Evolutionary conservation across 2,113 vertebrate species (phyloP), one percentile per base, ranked within the genome.

Genomic region (Pseudorhombus dupliciocellatus): DNA sequence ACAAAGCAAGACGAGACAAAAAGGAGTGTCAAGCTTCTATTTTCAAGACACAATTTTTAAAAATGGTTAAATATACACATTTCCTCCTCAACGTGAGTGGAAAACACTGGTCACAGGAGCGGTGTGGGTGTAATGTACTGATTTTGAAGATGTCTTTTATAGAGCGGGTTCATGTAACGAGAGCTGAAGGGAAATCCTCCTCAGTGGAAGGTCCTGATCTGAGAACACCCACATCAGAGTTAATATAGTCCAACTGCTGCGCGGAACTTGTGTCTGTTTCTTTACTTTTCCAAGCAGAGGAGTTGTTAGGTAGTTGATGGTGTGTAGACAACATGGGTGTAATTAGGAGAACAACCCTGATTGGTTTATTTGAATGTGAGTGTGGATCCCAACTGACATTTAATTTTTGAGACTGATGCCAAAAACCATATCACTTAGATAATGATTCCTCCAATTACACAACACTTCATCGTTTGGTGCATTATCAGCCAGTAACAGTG

Each of bases 61-160:
- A 58, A 64, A 66, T 83, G 48, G 60, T 55, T 67, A 75, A 78
- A 84, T 73, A 66, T 54, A 83, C 44, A 62, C 40, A 75, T 73
- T 84, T 76, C 31, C 60, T 16, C 76, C 61, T 84, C 72, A 71
- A n/a, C 25, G 37, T 73, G 71, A 75, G 55, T 28, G 31, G 65
- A 70, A 80, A 76, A 75, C 44, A 48, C 28, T 60, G 48, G 61
- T 61, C 40, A n/a, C n/a, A 70, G 61, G 34, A 37, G 34, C 34
- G 12, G 42, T 50, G 80, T 68, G 67, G 79, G 76, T 21, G 53
- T 44, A 61, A 62, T 64, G 80, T 40, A 52, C 14, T 37, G 58
- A 40, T 9, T 26, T 53, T 48, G 44, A 66, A 69, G 62, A 44
- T 57, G 70, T 40, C 44, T 30, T 62, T 57, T 51, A 57, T 21